Evolutionary conservation across 2,797 vertebrate species (phyloP), one percentile per base, ranked within the genome.

Genomic region (Anabas testudineus): DNA sequence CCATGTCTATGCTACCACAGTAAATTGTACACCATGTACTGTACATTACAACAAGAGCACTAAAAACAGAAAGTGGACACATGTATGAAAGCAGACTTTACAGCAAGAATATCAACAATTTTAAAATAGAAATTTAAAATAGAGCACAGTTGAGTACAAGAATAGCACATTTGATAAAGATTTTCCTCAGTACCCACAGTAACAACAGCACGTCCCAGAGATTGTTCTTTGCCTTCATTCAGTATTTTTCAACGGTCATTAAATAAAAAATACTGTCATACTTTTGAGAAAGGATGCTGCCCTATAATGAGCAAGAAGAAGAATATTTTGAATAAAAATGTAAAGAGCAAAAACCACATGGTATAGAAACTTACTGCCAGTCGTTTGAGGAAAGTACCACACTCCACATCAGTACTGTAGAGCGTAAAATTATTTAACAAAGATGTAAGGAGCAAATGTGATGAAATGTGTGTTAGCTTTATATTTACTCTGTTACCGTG

Each of bases 31-130:
- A 94, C 90, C 88, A 84, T 92, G 91, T 84, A 95, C 81, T 89
- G 78, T 89, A 91, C 93, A 93, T 93, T 84, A 93, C 88, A 91
- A 93, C 90, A 72, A 91, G 90, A 93, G 92, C 94, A 93, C 92
- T 84, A 21, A 88, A 94, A 94, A 88, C 85, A 85, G 82, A 94
- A 88, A 85, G 90, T 94, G 78, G 87, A 92, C 83, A 90, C 88
- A 92, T 81, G 82, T 88, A 45, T 45, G 42, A 91, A 95, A 96
- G 92, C 94, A 92, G 92, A 95, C 91, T 92, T 91, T 89, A 91
- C 86, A 94, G 93, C 94, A 88, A 92, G 92, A 95, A 94, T 88
- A 93, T 89, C 87, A 87, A 83, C 88, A 88, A 64, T 93, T 89
- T 87, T 78, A 75, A 85, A 89, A 88, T 91, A 89, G 83, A 90